phyloP scores from a whole-genome alignment of 2,797 vertebrate genomes.

The Siniperca scherzeri region DNA sequence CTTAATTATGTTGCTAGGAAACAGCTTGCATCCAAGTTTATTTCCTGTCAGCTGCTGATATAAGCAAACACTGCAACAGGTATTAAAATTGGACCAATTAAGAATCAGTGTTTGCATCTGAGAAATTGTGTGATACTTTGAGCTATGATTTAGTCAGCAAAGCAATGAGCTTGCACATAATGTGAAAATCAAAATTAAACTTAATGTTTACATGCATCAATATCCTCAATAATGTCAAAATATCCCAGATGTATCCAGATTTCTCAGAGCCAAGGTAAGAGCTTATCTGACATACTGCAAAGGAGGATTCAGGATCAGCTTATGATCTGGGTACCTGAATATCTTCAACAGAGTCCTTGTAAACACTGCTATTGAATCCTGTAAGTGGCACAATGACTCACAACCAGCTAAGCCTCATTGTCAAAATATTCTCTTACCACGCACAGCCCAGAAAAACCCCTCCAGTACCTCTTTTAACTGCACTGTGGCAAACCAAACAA shows the following conservation, averaged over 20 bases:
- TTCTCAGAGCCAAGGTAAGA: slow-evolving; percentile 1
- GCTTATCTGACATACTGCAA: slow-evolving; percentile 22
- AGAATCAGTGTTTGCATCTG: background rate
- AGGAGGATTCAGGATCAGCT: slow-evolving; percentile 22
- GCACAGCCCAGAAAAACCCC: slow-evolving; percentile 7
- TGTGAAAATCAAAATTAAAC: background rate
- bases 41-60: slow-evolving; percentile 19
- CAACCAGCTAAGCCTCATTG: slow-evolving; percentile 44
- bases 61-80: background rate
- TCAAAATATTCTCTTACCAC: slow-evolving; percentile 38
- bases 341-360: slow-evolving; percentile 19
- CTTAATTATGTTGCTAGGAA: slow-evolving; percentile 22
- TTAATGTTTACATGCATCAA: background rate
- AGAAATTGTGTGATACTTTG: background rate
- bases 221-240: slow-evolving; percentile 6
- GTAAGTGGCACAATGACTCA: slow-evolving; percentile 55
- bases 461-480: slow-evolving; percentile 21
- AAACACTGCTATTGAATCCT: slow-evolving; percentile 48
- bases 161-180: background rate
- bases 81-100: slow-evolving; percentile 24
- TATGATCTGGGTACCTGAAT: slow-evolving; percentile 25
- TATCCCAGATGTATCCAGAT: slow-evolving; percentile 5
- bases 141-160: slow-evolving; percentile 4
- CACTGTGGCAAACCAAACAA: slow-evolving; percentile 37
- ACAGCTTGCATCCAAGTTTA: slow-evolving; percentile 22